Percentiles rank a stretch among this genome's conserved stretches.
Evolutionary conservation across 1,140 invertebrate genomes (phyloP).

Genomic region (Metaphire vulgaris): DNA sequence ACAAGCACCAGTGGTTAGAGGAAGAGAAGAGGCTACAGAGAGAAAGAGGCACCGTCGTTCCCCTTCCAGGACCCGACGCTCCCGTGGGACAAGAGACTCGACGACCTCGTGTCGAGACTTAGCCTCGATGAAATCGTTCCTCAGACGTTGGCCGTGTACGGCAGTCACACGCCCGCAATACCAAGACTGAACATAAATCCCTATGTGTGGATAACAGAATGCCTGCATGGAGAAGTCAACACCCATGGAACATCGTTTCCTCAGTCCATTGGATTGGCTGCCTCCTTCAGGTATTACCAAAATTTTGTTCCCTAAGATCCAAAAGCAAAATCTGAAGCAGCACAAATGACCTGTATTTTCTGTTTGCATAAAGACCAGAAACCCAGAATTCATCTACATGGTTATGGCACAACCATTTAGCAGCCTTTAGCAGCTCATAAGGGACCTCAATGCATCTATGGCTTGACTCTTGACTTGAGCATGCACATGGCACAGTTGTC

Average conservation of each 20-base stretch:
- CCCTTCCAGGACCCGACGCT: conserved; percentile 39
- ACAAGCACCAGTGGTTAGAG: not conserved
- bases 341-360: too few species aligned
- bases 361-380: too few species aligned
- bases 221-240: conserved; percentile 28
- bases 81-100: conserved; percentile 37
- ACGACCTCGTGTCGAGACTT: conserved; percentile 40
- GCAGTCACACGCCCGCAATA: conserved; percentile 23
- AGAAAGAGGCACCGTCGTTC: conserved; percentile 21
- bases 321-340: too few species aligned
- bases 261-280: conserved; percentile 36
- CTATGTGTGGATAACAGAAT: conserved; percentile 30
- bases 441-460: too few species aligned
- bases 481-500: too few species aligned
- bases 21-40: not conserved
- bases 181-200: conserved; percentile 27
- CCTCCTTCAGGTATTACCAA: conserved; percentile 35
- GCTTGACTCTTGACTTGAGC: too few species aligned
- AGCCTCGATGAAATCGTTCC: conserved; percentile 33
- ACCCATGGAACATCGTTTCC: conserved; percentile 35
- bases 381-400: not conserved
- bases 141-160: conserved; percentile 28
- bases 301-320: not conserved
- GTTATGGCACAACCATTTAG: not conserved
- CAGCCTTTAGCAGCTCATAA: too few species aligned